phyloP scores from a whole-genome alignment of 2,797 vertebrate species.

The Melopsittacus undulatus region DNA sequence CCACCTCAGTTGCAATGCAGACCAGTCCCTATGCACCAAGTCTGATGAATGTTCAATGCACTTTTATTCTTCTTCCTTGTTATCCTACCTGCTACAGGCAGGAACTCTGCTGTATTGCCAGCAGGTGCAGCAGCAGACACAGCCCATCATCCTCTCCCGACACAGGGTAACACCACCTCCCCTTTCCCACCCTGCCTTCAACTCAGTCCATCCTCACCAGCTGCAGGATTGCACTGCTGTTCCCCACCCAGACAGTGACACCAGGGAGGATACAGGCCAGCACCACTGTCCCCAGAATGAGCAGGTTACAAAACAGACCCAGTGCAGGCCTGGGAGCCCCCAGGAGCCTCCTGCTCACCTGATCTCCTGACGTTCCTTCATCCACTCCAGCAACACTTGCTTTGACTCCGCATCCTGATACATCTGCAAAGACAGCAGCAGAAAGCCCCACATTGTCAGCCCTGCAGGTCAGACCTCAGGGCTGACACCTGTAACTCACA shows the following conservation, averaged over 20 bases:
- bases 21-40: background rate
- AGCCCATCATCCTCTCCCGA: background rate
- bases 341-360: slow-evolving; percentile 11
- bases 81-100: accelerated
- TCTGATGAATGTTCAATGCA: background rate
- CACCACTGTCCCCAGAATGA: background rate
- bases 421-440: slow-evolving; percentile 65
- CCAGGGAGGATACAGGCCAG: background rate
- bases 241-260: background rate
- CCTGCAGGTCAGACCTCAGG: background rate
- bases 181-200: background rate
- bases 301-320: background rate
- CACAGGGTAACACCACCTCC: background rate
- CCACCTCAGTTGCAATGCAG: background rate
- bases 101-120: background rate
- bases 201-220: background rate
- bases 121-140: background rate
- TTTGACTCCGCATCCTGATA: slow-evolving; percentile 78
- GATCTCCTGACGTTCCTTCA: slow-evolving; percentile 82
- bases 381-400: slow-evolving; percentile 79
- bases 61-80: background rate
- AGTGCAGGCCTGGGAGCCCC: background rate
- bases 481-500: background rate
- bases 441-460: background rate
- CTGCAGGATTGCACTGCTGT: background rate